Evolutionary conservation across 1,140 invertebrate genomes (phyloP).

Genomic region (Drosophila arizonae): DNA sequence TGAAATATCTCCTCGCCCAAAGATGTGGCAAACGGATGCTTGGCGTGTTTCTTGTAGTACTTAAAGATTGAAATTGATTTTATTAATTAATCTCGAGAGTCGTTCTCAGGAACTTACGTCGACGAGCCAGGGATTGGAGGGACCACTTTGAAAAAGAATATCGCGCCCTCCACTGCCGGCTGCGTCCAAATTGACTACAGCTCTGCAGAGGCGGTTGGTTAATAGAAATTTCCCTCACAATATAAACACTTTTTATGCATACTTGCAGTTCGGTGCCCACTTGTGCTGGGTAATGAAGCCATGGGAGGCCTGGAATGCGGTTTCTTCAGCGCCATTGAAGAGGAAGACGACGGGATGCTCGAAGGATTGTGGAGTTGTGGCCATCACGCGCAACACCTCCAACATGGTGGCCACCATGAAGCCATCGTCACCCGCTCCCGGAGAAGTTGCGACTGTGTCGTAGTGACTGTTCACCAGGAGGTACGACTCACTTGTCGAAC

Average conservation of each 20-base stretch:
- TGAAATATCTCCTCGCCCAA: slow-evolving; percentile 93
- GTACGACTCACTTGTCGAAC: slow-evolving; percentile 79
- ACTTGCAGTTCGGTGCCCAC: slow-evolving; percentile 86
- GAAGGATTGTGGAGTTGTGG: slow-evolving; percentile 49
- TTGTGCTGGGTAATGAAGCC: slow-evolving; percentile 91
- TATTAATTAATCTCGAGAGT: too few species aligned
- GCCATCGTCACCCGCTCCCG: slow-evolving; percentile 88
- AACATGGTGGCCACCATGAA: slow-evolving; percentile 95
- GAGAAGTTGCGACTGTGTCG: slow-evolving; percentile 93
- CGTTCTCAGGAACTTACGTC: slow-evolving; percentile 84
- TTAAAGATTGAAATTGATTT: slow-evolving; percentile 56
- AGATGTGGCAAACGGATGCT: slow-evolving; percentile 91
- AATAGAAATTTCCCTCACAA: slow-evolving; percentile 59
- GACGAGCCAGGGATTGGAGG: slow-evolving; percentile 94
- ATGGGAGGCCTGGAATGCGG: slow-evolving; percentile 86
- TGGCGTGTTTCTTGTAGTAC: slow-evolving; percentile 90
- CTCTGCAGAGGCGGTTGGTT: slow-evolving; percentile 7
- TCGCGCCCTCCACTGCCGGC: slow-evolving; percentile 96
- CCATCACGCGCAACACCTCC: slow-evolving; percentile 86
- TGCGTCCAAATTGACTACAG: slow-evolving; percentile 72
- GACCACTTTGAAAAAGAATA: slow-evolving; percentile 95
- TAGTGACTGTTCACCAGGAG: slow-evolving; percentile 97
- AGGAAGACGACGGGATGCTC: slow-evolving; percentile 87
- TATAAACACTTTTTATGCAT: slow-evolving; percentile 16
- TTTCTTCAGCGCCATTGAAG: slow-evolving; percentile 93